Conservation (phyloP, 2,888 invertebrate species). For the Epistrophella euchroma region DNA sequence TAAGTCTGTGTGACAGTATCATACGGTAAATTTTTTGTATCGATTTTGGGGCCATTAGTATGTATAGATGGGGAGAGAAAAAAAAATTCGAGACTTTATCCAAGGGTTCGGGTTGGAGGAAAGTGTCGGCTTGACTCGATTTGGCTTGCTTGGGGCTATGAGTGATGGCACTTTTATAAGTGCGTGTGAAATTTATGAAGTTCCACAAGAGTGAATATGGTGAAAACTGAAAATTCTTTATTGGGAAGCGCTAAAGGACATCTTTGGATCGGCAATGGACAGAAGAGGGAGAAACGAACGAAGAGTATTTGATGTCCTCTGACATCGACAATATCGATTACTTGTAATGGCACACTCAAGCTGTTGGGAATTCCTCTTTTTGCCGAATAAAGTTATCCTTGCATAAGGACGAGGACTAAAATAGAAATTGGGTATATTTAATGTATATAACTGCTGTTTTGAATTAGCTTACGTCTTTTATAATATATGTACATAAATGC, state of each 20-base stretch:
- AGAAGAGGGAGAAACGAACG: neutral
- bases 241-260: slow-evolving; percentile 15
- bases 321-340: slow-evolving; percentile 62
- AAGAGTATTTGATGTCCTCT: slow-evolving; percentile 45
- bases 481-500: neutral
- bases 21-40: slow-evolving; percentile 35
- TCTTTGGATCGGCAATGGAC: neutral
- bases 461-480: slow-evolving; percentile 58
- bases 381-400: slow-evolving; percentile 20
- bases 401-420: neutral
- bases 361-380: slow-evolving; percentile 37
- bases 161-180: slow-evolving; percentile 52
- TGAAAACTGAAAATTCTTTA: slow-evolving; percentile 16
- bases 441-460: slow-evolving; percentile 51
- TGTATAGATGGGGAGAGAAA: neutral
- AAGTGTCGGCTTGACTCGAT: slow-evolving; percentile 5
- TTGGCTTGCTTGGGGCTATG: slow-evolving; percentile 33
- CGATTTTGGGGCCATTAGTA: neutral
- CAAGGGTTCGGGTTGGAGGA: neutral
- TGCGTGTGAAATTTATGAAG: slow-evolving; percentile 66
- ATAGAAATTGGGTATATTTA: neutral
- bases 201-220: slow-evolving; percentile 14
- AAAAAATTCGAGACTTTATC: neutral
- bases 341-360: slow-evolving; percentile 51
- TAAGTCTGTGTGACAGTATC: slow-evolving; percentile 58